Conservation (phyloP, 2,797 vertebrate genomes). For the Apodemus agrarius region DNA sequence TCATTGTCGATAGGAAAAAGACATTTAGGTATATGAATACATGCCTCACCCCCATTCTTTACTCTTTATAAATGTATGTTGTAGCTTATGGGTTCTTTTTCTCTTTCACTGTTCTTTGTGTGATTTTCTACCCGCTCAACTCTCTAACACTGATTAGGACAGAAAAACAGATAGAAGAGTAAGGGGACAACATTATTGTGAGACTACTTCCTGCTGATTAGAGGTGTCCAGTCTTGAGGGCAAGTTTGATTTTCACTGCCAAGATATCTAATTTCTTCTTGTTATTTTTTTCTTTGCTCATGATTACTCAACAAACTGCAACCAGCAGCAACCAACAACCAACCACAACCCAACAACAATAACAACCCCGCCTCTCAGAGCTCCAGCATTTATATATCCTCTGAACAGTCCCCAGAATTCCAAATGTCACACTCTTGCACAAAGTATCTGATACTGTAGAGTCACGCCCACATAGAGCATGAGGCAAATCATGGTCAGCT, state of each 20-base stretch:
- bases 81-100: background rate
- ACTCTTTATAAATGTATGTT: background rate
- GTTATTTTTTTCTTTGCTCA: background rate
- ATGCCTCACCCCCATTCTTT: background rate
- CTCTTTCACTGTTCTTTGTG: background rate
- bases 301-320: background rate
- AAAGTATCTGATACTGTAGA: background rate
- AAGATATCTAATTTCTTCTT: background rate
- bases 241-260: background rate
- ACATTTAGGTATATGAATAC: no score
- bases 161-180: background rate
- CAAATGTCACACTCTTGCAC: background rate
- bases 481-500: background rate
- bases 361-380: background rate
- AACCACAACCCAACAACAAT: background rate
- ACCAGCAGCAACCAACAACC: background rate
- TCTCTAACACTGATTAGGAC: background rate
- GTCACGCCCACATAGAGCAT: background rate
- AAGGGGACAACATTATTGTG: background rate
- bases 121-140: background rate
- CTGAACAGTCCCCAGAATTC: background rate
- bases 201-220: background rate
- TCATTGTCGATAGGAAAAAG: background rate
- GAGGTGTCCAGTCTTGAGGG: background rate
- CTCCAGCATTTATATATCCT: background rate